Base-by-base conservation (phyloP, 2,888 invertebrate genomes). In the Carcina quercana region DNA sequence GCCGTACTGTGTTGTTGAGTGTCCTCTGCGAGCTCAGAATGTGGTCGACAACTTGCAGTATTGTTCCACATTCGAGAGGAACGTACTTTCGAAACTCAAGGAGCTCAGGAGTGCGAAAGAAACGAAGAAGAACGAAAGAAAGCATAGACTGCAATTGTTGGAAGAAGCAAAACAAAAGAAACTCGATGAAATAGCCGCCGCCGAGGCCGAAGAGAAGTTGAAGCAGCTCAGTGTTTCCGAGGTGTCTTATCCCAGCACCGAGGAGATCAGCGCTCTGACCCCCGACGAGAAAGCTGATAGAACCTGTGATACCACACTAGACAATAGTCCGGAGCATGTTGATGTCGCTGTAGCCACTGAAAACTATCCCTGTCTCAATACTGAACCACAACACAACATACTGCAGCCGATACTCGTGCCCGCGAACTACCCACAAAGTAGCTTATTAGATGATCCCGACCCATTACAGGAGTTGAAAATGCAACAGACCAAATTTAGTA, bases 51-150 rank as follows among this genome's bases (percentile, higher is more conserved):
- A 43, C 32, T 59, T 63, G 32, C 72, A 87, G 45, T 93, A 93
- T 66, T 93, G 93, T 57, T 63, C 65, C 34, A 86, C 86, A 36
- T 84, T 93, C 53, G 95, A 95, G 61, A 87, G 78, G 37, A 89
- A 89, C 43, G 89, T 93, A 25, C 75, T 92, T 43, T 84, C 87
- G 25, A 91, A 91, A 76, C 88, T 93, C 57, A 86, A 85, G 38
- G 90, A 92, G 66, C 91, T 91, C 84, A 86, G 88, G 36, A 86
- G 86, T 54, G 87, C 88, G 43, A 88, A 91, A 50, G 85, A 88
- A 49, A 85, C 85, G 35, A 86, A 86, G 54, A 86, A 80, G 47
- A 88, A 88, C 53, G 86, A 88, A 39, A 80, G 90, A 41, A 86
- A 84, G 40, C 84, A 87, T 38, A 85, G 91, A 24, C 62, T 89